Conservation (phyloP, 2,888 invertebrate genomes). For the Scaptomyza flava region DNA sequence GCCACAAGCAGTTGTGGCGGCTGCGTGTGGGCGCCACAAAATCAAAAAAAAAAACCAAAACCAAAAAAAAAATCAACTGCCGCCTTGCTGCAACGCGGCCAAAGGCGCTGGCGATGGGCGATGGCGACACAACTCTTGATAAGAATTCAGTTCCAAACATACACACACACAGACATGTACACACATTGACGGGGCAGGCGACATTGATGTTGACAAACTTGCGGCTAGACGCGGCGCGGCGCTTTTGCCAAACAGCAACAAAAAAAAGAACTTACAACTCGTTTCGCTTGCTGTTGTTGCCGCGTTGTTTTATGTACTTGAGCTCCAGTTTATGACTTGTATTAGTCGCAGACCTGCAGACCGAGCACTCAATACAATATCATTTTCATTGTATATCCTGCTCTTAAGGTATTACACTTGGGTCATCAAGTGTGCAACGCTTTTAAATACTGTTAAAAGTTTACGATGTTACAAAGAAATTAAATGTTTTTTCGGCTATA, state of each 20-base stretch:
- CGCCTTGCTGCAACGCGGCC: constrained; percentile 42
- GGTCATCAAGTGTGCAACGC: neutral
- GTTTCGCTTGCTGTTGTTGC: constrained; percentile 45
- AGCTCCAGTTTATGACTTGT: constrained; percentile 75
- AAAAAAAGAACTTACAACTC: constrained; percentile 48
- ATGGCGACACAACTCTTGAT: constrained; percentile 73
- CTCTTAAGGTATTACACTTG: neutral
- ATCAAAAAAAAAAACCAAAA: too few species aligned
- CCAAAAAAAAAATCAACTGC: constrained; percentile 9
- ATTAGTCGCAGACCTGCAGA: constrained; percentile 67
- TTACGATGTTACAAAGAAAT: too few species aligned
- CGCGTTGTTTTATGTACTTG: constrained; percentile 68
- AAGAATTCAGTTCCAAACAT: constrained; percentile 60
- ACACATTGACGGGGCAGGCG: constrained; percentile 24
- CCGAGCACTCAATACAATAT: constrained; percentile 48
- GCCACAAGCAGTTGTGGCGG: constrained; percentile 21
- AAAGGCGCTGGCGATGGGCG: constrained; percentile 56
- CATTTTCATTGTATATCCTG: constrained; percentile 24
- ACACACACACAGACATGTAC: constrained; percentile 19
- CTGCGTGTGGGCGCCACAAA: constrained; percentile 75
- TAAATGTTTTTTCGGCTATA: too few species aligned
- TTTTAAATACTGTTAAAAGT: neutral
- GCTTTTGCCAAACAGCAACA: constrained; percentile 42
- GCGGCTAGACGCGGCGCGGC: constrained; percentile 40
- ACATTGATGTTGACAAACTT: constrained; percentile 73